Evolutionary conservation across 2,797 vertebrate species (phyloP).

Genomic region (Myripristis murdjan): DNA sequence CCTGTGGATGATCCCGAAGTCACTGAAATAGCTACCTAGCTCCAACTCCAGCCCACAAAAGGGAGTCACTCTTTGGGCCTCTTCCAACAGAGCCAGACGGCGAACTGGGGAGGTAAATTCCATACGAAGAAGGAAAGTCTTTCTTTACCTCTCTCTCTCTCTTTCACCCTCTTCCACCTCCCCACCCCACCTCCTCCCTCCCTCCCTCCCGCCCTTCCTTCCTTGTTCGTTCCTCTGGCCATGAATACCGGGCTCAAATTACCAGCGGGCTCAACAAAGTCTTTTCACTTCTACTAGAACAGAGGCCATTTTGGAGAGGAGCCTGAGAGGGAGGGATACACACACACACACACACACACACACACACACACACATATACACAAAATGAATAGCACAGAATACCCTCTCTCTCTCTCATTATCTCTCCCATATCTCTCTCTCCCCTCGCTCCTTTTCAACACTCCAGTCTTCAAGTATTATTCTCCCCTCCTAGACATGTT

Average conservation of each 20-base stretch:
- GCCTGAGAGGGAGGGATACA: slow-evolving; percentile 59
- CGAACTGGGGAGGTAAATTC: slow-evolving; percentile 70
- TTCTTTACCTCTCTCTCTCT: slow-evolving; percentile 59
- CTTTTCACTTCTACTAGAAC: slow-evolving; percentile 75
- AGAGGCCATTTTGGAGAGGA: slow-evolving; percentile 84
- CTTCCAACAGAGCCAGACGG: slow-evolving; percentile 66
- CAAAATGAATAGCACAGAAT: slow-evolving; percentile 68
- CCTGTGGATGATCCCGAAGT: slow-evolving; percentile 27
- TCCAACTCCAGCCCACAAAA: slow-evolving; percentile 58
- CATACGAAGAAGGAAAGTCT: slow-evolving; percentile 72
- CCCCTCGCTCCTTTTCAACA: neutral
- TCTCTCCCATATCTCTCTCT: slow-evolving; percentile 20
- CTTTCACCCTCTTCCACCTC: slow-evolving; percentile 5
- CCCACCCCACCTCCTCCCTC: slow-evolving; percentile 39
- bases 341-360: slow-evolving; percentile 62
- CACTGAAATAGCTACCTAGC: slow-evolving; percentile 57
- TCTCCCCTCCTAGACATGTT: neutral
- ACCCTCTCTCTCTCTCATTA: slow-evolving; percentile 29
- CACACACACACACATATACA: no score
- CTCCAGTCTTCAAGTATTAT: slow-evolving; percentile 7
- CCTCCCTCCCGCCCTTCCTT: slow-evolving; percentile 30
- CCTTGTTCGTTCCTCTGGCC: slow-evolving; percentile 70
- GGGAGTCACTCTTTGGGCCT: slow-evolving; percentile 60
- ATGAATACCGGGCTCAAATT: slow-evolving; percentile 83
- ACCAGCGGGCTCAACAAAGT: slow-evolving; percentile 77